A percentile compares a stretch with the other conserved stretches of the same genome.
Conservation (phyloP, 2,113 vertebrate genomes). For the Peromyscus leucopus region DNA sequence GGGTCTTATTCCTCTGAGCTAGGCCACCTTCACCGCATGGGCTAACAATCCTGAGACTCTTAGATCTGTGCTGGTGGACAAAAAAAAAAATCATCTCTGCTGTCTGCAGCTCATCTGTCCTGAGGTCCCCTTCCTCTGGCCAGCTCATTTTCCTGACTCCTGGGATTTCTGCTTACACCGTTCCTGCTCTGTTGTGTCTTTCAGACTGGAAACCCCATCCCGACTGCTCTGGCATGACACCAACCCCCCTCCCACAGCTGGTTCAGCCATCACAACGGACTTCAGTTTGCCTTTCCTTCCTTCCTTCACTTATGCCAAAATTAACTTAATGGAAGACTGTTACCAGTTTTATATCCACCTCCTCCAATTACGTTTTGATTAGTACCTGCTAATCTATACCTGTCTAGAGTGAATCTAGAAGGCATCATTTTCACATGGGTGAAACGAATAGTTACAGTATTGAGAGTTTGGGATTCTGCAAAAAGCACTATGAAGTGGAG, state of each 20-base stretch:
- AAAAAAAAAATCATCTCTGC: background rate
- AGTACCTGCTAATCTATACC: background rate
- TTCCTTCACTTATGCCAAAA: conserved; percentile 31
- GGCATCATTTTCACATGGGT: background rate
- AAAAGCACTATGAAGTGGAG: background rate
- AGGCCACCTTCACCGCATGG: background rate
- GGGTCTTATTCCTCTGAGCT: background rate
- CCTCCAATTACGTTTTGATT: background rate
- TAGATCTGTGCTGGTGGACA: background rate
- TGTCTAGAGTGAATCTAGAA: conserved; percentile 8
- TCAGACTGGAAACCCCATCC: background rate
- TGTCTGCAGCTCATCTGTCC: background rate
- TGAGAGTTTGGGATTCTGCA: background rate
- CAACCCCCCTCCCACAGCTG: background rate
- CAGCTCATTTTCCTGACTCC: background rate
- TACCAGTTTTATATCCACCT: background rate
- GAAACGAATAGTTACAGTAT: conserved; percentile 19
- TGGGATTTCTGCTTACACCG: background rate
- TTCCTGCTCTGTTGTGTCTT: background rate
- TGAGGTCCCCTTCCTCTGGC: background rate
- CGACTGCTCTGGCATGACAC: background rate
- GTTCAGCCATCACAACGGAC: background rate
- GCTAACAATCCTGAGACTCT: background rate
- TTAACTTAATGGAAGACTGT: conserved; percentile 29
- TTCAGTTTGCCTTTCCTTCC: conserved; percentile 22